phyloP scores from a whole-genome alignment of 2,888 invertebrate genomes.

The Sepiola atlantica region DNA sequence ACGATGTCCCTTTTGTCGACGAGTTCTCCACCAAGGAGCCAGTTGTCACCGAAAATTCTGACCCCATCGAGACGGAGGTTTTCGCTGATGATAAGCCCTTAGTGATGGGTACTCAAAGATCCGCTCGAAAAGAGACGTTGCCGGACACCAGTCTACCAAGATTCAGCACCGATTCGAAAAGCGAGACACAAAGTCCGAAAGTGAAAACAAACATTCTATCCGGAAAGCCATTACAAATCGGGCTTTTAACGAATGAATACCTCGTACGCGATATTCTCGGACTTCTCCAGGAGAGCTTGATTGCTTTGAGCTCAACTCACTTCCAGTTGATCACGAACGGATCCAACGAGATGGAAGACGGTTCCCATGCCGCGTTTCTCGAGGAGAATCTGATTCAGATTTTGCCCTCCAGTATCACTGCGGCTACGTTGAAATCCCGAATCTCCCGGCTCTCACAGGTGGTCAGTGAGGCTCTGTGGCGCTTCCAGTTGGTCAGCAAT shows the following conservation, averaged over 20 bases:
- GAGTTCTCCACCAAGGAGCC: slow-evolving; percentile 1
- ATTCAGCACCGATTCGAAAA: background rate
- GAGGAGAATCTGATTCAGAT: slow-evolving; percentile 61
- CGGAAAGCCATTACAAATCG: slow-evolving; percentile 53
- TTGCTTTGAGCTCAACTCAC: slow-evolving; percentile 64
- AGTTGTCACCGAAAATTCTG: background rate
- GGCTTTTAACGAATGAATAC: slow-evolving; percentile 68
- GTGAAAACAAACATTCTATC: no score
- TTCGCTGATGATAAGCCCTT: background rate
- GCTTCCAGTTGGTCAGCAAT: slow-evolving; percentile 80
- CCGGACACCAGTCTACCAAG: background rate
- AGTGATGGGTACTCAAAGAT: background rate
- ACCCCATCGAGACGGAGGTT: background rate
- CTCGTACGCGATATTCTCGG: slow-evolving; percentile 68
- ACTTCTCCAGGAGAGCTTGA: slow-evolving; percentile 66
- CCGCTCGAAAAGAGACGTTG: background rate
- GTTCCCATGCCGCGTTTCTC: slow-evolving; percentile 50
- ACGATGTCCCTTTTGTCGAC: slow-evolving; percentile 48
- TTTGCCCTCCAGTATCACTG: slow-evolving; percentile 61
- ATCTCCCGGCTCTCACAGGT: slow-evolving; percentile 75
- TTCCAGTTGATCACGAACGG: slow-evolving; percentile 60
- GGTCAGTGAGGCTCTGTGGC: slow-evolving; percentile 83
- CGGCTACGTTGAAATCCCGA: slow-evolving; percentile 68
- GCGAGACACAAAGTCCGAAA: background rate
- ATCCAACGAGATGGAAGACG: slow-evolving; percentile 50